Evolutionary conservation across 2,888 invertebrate genomes (phyloP).

Genomic region (Axea sp.): DNA sequence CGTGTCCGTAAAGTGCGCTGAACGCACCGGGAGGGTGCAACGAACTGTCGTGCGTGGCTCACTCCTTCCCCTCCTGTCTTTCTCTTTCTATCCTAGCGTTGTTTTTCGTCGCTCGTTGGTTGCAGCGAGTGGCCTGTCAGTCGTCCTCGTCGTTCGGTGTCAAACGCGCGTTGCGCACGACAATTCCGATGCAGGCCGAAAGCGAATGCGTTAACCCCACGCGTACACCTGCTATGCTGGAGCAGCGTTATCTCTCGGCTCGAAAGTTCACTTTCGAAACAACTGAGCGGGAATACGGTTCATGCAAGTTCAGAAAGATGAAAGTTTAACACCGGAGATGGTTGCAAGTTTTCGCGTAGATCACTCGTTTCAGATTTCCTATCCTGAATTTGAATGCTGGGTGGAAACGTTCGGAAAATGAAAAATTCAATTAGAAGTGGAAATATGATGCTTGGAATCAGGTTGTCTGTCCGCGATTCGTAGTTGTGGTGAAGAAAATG

Average conservation of each 20-base stretch:
- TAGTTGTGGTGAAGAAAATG: too few species aligned
- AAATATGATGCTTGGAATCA: too few species aligned
- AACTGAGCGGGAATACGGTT: conserved; percentile 9
- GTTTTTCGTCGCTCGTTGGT: conserved; percentile 34
- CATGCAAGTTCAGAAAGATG: not conserved
- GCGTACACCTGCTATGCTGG: conserved; percentile 71
- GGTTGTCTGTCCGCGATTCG: too few species aligned
- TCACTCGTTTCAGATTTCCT: too few species aligned
- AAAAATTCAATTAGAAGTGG: too few species aligned
- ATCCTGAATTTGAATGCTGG: too few species aligned
- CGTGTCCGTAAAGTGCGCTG: conserved; percentile 68
- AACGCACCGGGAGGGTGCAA: conserved; percentile 74
- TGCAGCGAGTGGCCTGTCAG: conserved; percentile 24
- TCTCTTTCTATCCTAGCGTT: conserved; percentile 3
- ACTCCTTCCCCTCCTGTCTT: conserved; percentile 2
- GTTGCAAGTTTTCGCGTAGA: too few species aligned
- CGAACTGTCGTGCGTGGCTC: conserved; percentile 67
- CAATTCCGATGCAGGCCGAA: conserved; percentile 38
- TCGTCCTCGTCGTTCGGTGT: conserved; percentile 57
- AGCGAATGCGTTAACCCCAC: conserved; percentile 67
- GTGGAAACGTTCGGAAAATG: too few species aligned
- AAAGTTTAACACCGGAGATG: too few species aligned
- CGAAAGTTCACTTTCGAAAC: conserved; percentile 51
- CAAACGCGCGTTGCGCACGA: conserved; percentile 53
- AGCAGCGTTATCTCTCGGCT: conserved; percentile 61